A percentile compares a stretch with the other conserved stretches of the same genome.
Evolutionary conservation across 2,888 invertebrate genomes (phyloP).

Genomic region (Yponomeuta malinellus): DNA sequence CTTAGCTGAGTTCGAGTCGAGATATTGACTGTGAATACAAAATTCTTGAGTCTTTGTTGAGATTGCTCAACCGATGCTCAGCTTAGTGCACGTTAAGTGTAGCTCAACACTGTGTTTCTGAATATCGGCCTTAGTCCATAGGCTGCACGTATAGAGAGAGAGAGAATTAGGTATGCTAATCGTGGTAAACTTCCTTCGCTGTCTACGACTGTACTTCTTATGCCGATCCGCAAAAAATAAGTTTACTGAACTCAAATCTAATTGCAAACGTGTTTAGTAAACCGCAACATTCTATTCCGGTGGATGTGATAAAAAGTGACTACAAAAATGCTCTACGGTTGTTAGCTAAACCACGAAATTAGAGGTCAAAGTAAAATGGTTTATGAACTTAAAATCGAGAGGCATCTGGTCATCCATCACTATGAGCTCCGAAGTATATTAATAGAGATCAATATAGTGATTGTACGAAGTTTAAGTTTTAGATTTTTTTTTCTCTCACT

Average conservation of each 20-base stretch:
- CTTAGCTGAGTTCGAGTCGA: no score
- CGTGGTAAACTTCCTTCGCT: no score
- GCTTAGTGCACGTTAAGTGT: no score
- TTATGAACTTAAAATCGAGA: background rate
- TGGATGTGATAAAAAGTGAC: background rate
- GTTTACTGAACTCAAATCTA: background rate
- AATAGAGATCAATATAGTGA: background rate
- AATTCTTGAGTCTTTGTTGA: no score
- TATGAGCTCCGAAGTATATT: background rate
- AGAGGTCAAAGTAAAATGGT: background rate
- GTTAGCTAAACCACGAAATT: background rate
- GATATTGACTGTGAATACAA: no score
- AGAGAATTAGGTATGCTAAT: no score
- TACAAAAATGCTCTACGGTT: background rate
- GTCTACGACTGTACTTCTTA: no score
- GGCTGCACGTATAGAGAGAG: no score
- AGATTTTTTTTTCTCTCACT: background rate
- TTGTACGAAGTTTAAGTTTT: background rate
- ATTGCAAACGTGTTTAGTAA: background rate
- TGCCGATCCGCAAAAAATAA: no score
- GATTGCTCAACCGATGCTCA: no score
- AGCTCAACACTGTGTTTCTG: no score
- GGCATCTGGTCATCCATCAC: background rate
- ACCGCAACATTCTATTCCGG: background rate
- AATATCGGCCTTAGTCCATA: no score